These are phyloP conservation scores for Myotis daubentonii DNA, from an alignment of 2,797 vertebrate species.

Conservation along the genomic window DNA sequence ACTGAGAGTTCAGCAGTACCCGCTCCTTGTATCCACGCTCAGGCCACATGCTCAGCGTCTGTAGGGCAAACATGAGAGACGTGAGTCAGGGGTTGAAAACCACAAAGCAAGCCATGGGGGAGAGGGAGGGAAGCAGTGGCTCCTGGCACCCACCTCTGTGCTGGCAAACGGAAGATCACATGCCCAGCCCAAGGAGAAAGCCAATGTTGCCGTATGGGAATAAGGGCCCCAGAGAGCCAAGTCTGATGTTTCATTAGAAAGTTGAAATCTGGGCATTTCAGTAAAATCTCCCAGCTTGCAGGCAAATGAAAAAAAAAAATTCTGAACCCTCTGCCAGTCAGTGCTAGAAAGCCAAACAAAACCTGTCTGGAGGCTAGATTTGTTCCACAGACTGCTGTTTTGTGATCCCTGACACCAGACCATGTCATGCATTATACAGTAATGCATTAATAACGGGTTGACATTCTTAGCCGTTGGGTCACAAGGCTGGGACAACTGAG, in stretches of 20 bases:
- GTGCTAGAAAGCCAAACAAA: slow-evolving; percentile 21
- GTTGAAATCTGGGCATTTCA: not conserved
- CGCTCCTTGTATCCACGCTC: not conserved
- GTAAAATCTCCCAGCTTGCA: not conserved
- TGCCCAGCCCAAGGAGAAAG: not conserved
- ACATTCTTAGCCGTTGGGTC: not conserved
- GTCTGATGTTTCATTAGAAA: not conserved
- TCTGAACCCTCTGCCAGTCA: not conserved
- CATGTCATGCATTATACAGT: not conserved
- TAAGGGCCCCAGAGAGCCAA: not conserved
- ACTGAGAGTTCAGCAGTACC: not conserved
- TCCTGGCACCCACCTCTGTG: not conserved
- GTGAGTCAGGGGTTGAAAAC: not conserved
- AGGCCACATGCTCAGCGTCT: not conserved
- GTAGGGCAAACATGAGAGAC: not conserved
- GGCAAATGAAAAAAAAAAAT: not conserved
- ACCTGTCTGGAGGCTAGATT: not conserved
- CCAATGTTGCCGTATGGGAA: not conserved
- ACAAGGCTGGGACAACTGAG: not conserved
- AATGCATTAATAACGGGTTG: not conserved
- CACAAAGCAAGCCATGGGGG: not conserved
- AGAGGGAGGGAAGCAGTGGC: not conserved
- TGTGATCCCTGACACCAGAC: not conserved
- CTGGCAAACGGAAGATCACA: not conserved
- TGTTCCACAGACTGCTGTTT: not conserved